Evolutionary conservation across 2,113 vertebrate genomes (phyloP), one percentile per base, ranked within the genome.

Genomic region (Tachycineta bicolor): DNA sequence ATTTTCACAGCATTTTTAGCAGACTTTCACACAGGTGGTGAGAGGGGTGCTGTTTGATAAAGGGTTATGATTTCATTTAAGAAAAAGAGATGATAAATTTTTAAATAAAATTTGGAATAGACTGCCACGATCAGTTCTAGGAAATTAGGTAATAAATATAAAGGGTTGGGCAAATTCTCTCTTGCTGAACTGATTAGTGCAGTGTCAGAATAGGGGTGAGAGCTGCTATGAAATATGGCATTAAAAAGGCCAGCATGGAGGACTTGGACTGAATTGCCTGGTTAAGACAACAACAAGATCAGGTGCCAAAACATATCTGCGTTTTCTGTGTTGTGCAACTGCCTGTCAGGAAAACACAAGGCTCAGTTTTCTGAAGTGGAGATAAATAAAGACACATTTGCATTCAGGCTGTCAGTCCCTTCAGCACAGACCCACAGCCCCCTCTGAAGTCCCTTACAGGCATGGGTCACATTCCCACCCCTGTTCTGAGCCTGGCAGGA

Each of bases 101-200:
- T 81, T 9, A 63, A 90, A 60, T 63, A 94, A 83, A 62, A 59
- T 55, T 83, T 67, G 21, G 60, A 88, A 80, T 80, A 67, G 17
- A 34, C 8, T 90, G 65, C 39, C 13, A 33, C 2, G 4, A 41
- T 47, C 41, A 78, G 16, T 82, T 79, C 69, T 39, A 76, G 60
- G 34, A 80, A 79, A 87, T 60, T 3, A 52, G 39, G 55, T 88
- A 77, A 47, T 75, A 82, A 85, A 70, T 59, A 26, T 21, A 46
- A 85, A 82, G 76, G 33, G 22, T 1, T 62, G 52, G 20, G 19
- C 2, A 14, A 92, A 84, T 8, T 9, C 12, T 71, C 0, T 71
- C 22, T 33, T 63, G 26, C 63, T 76, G 62, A 88, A 52, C 34
- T 60, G 34, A 37, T 67, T 28, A 67, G n/a, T 44, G 78, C 47